Evolutionary conservation across 2,888 invertebrate genomes (phyloP).

Genomic region (Globia sparganii): DNA sequence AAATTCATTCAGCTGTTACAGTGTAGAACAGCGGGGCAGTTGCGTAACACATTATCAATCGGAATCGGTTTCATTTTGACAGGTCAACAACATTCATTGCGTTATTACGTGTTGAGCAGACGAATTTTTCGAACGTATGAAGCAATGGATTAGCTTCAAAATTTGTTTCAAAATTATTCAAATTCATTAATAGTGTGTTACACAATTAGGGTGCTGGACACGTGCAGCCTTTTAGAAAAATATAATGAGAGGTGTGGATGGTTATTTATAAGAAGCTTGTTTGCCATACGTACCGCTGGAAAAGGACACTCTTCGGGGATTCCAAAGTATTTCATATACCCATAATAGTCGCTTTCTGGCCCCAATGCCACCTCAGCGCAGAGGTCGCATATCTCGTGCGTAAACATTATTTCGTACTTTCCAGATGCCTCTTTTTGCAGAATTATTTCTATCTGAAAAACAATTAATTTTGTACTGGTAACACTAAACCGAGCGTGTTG

Average conservation of each 20-base stretch:
- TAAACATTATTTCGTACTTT: conserved; percentile 69
- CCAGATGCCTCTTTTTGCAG: conserved; percentile 75
- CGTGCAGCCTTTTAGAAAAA: not conserved
- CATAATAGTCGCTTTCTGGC: conserved; percentile 68
- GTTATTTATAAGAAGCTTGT: not conserved
- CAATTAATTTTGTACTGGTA: not conserved
- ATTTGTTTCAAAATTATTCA: no score
- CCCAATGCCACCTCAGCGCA: conserved; percentile 73
- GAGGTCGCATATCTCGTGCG: conserved; percentile 76
- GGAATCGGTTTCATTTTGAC: no score
- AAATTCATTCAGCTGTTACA: not conserved
- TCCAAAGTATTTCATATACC: conserved; percentile 72
- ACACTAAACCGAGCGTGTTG: not conserved
- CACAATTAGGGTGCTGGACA: no score
- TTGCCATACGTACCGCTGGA: conserved; percentile 72
- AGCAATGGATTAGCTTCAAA: no score
- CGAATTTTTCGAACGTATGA: no score
- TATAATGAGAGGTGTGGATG: not conserved
- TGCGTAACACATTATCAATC: no score
- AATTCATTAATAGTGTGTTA: no score
- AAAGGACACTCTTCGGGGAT: conserved; percentile 77
- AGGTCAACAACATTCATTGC: no score
- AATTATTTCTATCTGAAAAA: conserved; percentile 73
- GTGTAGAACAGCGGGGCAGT: no score
- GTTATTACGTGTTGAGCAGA: no score